A percentile compares a stretch with the other conserved stretches of the same genome.
Conservation (phyloP, 23 tunicate species). For the Ascidia mentula region DNA sequence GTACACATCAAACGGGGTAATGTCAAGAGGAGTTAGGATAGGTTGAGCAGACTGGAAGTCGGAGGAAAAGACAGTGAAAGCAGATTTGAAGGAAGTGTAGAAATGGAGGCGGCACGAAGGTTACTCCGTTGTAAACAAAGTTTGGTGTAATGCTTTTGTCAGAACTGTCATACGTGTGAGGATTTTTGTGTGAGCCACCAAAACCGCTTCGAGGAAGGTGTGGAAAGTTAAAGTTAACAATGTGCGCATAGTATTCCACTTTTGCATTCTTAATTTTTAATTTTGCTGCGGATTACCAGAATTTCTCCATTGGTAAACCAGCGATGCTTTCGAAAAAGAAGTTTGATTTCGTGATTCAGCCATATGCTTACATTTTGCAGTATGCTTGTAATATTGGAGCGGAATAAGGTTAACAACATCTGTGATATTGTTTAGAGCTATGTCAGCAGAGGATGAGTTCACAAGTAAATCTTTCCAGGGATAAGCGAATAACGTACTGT, state of each 20-base stretch:
- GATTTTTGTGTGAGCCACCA: not conserved
- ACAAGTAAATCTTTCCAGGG: not conserved
- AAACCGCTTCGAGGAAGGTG: not conserved
- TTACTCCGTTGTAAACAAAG: not conserved
- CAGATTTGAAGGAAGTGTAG: not conserved
- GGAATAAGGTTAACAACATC: no score
- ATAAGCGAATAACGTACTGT: not conserved
- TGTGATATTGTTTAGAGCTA: not conserved
- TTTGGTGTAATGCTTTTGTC: not conserved
- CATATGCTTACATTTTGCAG: no score
- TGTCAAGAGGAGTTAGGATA: not conserved
- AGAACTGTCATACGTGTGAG: not conserved
- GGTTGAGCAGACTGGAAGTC: not conserved
- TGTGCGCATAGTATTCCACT: no score
- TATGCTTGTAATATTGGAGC: no score
- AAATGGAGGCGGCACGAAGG: not conserved
- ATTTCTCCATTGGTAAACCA: no score
- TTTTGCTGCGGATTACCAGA: no score
- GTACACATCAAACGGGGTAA: not conserved
- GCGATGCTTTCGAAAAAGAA: no score
- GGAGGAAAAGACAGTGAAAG: not conserved
- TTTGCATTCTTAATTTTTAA: no score
- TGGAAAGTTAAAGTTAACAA: no score
- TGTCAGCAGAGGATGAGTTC: not conserved
- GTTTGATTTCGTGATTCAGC: no score